These are phyloP conservation scores for Myxocyprinus asiaticus DNA, from an alignment of 2,113 vertebrate genomes.

Conservation along the genomic window DNA sequence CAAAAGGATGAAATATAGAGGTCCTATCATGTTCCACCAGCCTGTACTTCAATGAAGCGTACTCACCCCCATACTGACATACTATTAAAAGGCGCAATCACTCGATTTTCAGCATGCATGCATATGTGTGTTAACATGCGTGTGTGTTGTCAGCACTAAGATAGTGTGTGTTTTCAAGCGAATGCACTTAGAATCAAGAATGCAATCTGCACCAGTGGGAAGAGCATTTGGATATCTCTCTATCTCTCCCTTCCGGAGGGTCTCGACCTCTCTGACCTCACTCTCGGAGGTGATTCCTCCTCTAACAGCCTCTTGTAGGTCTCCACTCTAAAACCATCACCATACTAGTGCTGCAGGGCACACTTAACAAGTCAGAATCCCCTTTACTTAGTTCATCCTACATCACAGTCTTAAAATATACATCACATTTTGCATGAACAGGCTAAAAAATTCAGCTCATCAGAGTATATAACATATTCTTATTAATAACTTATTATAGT, in stretches of 20 bases:
- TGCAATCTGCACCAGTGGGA: not conserved
- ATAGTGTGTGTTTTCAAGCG: slow-evolving; percentile 8
- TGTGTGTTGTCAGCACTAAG: not conserved
- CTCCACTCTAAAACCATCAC: not conserved
- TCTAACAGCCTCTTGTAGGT: slow-evolving; percentile 14
- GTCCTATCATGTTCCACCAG: too few relatives aligned
- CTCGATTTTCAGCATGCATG: slow-evolving; percentile 3
- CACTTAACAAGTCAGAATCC: slow-evolving; percentile 52
- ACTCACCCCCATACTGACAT: not conserved
- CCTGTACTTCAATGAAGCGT: too few relatives aligned
- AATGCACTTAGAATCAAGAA: slow-evolving; percentile 19
- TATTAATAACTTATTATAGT: too few relatives aligned
- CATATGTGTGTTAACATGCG: not conserved
- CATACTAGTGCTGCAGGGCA: not conserved
- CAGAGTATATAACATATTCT: not conserved
- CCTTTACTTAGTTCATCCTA: slow-evolving; percentile 34
- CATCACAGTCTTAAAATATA: slow-evolving; percentile 4
- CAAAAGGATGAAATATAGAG: too few relatives aligned
- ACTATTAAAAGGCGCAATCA: slow-evolving; percentile 5
- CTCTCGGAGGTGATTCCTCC: not conserved
- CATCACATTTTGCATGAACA: not conserved
- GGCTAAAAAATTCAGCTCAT: not conserved
- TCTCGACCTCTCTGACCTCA: not conserved
- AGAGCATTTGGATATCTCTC: slow-evolving; percentile 6
- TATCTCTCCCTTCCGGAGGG: slow-evolving; percentile 11